Base-by-base conservation (phyloP, 2,888 invertebrate genomes). In the Carcina quercana region DNA sequence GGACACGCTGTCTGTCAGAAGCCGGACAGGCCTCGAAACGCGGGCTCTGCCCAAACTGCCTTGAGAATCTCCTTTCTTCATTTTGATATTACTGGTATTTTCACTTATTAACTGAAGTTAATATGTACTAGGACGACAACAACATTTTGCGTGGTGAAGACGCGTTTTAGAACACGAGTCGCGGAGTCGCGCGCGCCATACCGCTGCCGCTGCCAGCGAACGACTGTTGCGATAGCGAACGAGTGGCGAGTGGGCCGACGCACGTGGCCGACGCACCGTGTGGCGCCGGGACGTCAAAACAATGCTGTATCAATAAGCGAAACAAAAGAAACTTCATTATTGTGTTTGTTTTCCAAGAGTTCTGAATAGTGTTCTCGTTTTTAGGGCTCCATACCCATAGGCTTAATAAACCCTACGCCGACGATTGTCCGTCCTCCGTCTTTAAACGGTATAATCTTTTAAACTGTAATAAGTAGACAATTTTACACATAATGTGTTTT, bases 1-100 rank as follows among this genome's bases (percentile, higher is more conserved):
- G 30, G 82, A 82, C 45, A 78, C 59, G 55, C 80, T 82, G 48
- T 80, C 79, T 42, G 70, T 71, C 38, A 78, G 63, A 41, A 74
- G 48, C 34, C 75, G 68, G 32, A 60, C 46, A 38, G 74, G 52
- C 59, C 71, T 69, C 54, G 68, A 59, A 29, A 55, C 65, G 37
- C 54, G 61, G 40, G 53, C 53, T 53, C 55, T 58, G 34, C 53
- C 56, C 44, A 72, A 54, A 47, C 60, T 67, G 51, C 57, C 54
- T 37, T 62, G 67, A 17, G 69, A 61, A 42, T 67, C 67, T 50
- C 60, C 59, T 46, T 66, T 73, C 56, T 69, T 71, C 80, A 79
- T 79, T 46, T 52, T 61, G 43, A 42, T n/a, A n/a, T n/a, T n/a
- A n/a, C n/a, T n/a, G n/a, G 8, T 8, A 19, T 7, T 8, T 19